Base-by-base conservation (phyloP, 2,113 vertebrate genomes). In the Megaptera novaeangliae region DNA sequence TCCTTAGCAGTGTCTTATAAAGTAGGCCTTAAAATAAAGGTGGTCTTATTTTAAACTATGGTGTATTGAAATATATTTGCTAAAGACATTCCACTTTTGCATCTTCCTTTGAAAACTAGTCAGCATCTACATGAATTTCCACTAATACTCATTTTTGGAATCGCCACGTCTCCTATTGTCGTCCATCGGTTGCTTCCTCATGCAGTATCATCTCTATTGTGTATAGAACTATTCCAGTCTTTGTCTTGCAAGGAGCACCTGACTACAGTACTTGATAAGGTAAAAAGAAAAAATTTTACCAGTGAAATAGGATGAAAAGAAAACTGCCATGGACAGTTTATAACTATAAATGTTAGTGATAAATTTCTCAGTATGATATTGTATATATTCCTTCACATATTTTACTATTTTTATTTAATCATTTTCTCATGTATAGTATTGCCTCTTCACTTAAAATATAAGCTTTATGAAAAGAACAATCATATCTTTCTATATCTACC, bases 171-270 rank as follows among this genome's bases (percentile, higher is more conserved):
- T 86, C 99, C 99, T 91, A 99, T 99, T 98, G 99, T 99, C 98
- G 99, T 99, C 98, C 99, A 99, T 97, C 99, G 99, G 80, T 98
- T 99, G 97, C 99, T 99, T 96, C 99, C 99, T 95, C 99, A 99
- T 97, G 99, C 99, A 0, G 99, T 99, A 61, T 99, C 99, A 46
- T 99, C 99, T 94, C 98, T 99, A 94, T 98, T 99, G 83, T 99
- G 99, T 95, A 99, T 99, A 94, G 99, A 99, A 95, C 99, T 99
- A 93, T 99, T 99, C 98, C 99, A 99, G 96, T 99, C 99, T 27
- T 98, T 99, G 97, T 99, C 99, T 87, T 99, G 99, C 96, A 99
- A 99, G 52, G 99, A 99, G 80, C 99, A 99, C 95, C 98, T 99
- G 98, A 98, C 99, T 94, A 99, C 99, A 5, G 98, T 99, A 97